Base-by-base conservation (phyloP, 1,140 invertebrate species). In the Orchestia grillus region DNA sequence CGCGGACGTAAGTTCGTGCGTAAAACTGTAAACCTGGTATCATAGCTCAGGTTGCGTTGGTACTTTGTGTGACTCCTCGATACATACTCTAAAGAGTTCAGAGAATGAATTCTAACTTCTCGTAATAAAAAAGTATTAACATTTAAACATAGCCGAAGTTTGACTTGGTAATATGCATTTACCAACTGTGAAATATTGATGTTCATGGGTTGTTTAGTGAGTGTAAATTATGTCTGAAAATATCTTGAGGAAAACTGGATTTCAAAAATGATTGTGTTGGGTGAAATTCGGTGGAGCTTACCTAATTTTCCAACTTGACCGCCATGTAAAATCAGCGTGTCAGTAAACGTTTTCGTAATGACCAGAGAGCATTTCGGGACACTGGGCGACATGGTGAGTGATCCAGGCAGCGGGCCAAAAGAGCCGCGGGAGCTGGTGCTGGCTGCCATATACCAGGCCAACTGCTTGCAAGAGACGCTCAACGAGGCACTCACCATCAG, bases 371-470 rank as follows among this genome's bases (percentile, higher is more conserved):
- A 98, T 96, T 98, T 98, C 97, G 98, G 98, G 96, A 98, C 98
- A 96, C 98, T 98, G 96, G 98, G 98, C 41, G 98, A 98, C 96
- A 98, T 98, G 97, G 98, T 98, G 36, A 97, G 97, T 96, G 98
- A 97, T 43, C 95, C 97, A 45, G 95, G 95, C 44, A 97, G 97
- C 23, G 97, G 97, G 44, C 97, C 98, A 92, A 98, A 98, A 97
- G 98, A 98, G 97, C 98, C 98, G 95, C 97, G 98, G 92, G 98
- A 98, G 97, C 97, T 98, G 87, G 98, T 98, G 53, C 97, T 98
- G 90, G 98, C 98, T 96, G 98, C 98, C 96, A 98, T 98, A 96
- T 98, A 98, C 97, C 98, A 98, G 98, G 98, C 98, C 98, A 98
- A 97, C 94, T 96, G 96, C 95, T 96, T 97, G 95, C 97, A 97